A percentile compares a stretch with the other conserved stretches of the same genome.
Evolutionary conservation across 2,888 invertebrate genomes (phyloP).

Genomic region (Cephus rjabovi): DNA sequence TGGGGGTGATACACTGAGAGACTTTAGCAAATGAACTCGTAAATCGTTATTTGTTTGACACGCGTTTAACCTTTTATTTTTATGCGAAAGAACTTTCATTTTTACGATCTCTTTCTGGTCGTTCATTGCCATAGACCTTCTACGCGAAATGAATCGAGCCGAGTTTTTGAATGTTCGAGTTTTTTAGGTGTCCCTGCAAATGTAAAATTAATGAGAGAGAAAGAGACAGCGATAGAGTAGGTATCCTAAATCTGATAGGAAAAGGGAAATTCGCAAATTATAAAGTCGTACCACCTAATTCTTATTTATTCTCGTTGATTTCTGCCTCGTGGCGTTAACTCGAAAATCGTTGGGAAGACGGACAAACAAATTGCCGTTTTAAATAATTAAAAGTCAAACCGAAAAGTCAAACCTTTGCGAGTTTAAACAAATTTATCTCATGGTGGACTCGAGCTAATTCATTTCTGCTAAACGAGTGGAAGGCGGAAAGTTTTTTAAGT

Average conservation of each 20-base stretch:
- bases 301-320: not conserved
- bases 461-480: slow-evolving; percentile 59
- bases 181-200: too few species aligned
- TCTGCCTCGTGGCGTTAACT: not conserved
- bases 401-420: slow-evolving; percentile 20
- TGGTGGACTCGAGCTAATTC: slow-evolving; percentile 50
- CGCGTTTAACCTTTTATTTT: too few species aligned
- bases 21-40: slow-evolving; percentile 13
- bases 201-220: not conserved
- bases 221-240: not conserved
- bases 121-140: too few species aligned
- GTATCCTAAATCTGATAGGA: not conserved
- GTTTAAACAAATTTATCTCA: slow-evolving; percentile 56
- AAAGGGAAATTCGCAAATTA: not conserved
- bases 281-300: not conserved
- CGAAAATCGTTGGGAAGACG: not conserved
- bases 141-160: too few species aligned
- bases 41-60: slow-evolving; percentile 9
- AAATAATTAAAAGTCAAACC: slow-evolving; percentile 39
- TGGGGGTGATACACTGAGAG: slow-evolving; percentile 2
- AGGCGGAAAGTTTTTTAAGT: slow-evolving; percentile 56
- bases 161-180: too few species aligned
- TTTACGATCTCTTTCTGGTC: too few species aligned
- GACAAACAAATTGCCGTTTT: slow-evolving; percentile 13
- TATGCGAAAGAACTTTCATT: too few species aligned